Base-by-base conservation (phyloP, 2,797 vertebrate species). In the Lateolabrax maculatus region DNA sequence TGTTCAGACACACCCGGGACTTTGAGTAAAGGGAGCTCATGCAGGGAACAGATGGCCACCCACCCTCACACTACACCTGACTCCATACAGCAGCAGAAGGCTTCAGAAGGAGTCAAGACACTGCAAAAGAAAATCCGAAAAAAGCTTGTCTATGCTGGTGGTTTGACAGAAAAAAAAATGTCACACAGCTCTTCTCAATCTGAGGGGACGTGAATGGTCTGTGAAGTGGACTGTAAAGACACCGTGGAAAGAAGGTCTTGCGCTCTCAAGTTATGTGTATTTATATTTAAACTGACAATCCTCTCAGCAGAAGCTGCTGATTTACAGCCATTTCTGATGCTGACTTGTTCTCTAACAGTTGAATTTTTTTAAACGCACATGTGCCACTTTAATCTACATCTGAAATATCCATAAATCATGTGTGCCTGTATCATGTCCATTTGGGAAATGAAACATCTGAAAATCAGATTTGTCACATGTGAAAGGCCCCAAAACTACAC, bases 31-130 rank as follows among this genome's bases (percentile, higher is more conserved):
- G 67, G 19, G 66, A 70, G 77, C 63, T 79, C 66, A 81, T 77
- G 76, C 70, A 70, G 80, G 80, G 65, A 90, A 88, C 90, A 93
- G 89, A 92, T 90, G 90, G 82, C 72, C 75, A 64, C 77, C 80
- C 79, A 80, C 80, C 83, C 78, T 89, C 79, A 81, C 79, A 80
- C 80, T 74, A 76, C 74, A 87, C 83, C 86, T 77, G 75, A 79
- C 78, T 83, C 81, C 67, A 48, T 62, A 29, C 52, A 61, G 46
- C 13, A 57, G 71, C 68, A 70, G 39, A 31, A 69, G 63, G 81
- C 65, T 73, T 71, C 39, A 27, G 49, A 37, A 21, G 64, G 80
- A 78, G 72, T 76, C 41, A 51, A 37, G 48, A 44, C 82, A 64
- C 6, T 46, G 55, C 51, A 77, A 60, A 79, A 44, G 2, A 64